These are phyloP conservation scores for Nezara viridula DNA, from an alignment of 2,888 invertebrate species.

Conservation along the genomic window DNA sequence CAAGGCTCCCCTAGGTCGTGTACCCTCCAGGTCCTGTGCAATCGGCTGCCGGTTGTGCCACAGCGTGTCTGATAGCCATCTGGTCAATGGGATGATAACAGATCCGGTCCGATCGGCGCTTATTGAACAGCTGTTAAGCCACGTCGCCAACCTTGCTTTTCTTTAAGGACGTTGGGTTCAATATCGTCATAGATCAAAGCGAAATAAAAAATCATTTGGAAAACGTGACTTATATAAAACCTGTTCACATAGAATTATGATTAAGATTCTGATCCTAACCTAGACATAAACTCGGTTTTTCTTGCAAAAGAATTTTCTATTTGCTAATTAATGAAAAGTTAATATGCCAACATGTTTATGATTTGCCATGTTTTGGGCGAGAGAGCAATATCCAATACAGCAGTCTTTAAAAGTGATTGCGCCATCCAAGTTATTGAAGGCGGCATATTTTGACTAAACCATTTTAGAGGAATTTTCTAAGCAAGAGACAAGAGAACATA, in stretches of 20 bases:
- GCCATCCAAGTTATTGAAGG: too few relatives aligned
- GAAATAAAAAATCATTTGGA: not conserved
- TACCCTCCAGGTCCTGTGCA: not conserved
- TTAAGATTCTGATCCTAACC: not conserved
- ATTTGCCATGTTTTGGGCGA: too few relatives aligned
- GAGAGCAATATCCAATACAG: too few relatives aligned
- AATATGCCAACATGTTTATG: too few relatives aligned
- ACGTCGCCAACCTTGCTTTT: not conserved
- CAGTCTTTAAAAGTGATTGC: too few relatives aligned
- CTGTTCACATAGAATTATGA: not conserved
- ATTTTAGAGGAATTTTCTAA: too few relatives aligned
- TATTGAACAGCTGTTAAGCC: not conserved
- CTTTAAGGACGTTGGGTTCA: not conserved
- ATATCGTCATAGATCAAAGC: not conserved
- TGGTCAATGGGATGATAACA: not conserved
- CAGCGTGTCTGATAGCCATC: not conserved
- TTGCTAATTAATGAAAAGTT: too few relatives aligned
- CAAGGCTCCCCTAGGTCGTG: conserved; percentile 18
- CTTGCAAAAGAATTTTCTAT: too few relatives aligned
- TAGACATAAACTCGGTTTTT: too few relatives aligned
- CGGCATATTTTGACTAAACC: too few relatives aligned
- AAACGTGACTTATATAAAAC: not conserved
- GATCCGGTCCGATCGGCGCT: not conserved
- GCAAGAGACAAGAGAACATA: too few relatives aligned
- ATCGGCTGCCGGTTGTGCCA: not conserved